Percentiles rank a stretch among this genome's conserved stretches.
Conservation (phyloP, 1,140 invertebrate species). For the Metaphire vulgaris region DNA sequence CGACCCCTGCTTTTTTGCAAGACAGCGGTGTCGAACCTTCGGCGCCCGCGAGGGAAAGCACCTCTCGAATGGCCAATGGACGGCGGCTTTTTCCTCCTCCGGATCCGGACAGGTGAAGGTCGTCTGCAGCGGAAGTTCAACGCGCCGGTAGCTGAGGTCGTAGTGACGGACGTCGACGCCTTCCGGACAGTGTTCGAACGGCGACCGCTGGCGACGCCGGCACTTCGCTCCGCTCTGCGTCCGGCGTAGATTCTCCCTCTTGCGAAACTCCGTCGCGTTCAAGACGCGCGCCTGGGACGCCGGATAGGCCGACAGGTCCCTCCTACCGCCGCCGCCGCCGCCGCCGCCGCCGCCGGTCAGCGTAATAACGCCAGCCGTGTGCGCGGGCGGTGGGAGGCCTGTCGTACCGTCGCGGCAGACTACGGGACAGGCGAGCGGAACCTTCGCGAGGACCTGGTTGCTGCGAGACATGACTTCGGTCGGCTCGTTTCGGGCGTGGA, state of each 20-base stretch:
- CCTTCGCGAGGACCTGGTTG: slow-evolving; percentile 33
- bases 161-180: no score
- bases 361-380: not conserved
- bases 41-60: not conserved
- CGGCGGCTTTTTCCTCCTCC: not conserved
- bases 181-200: no score
- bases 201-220: no score
- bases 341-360: no score
- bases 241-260: not conserved
- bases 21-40: not conserved
- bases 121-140: not conserved
- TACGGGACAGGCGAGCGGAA: not conserved
- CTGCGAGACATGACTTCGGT: slow-evolving; percentile 39
- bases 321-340: not conserved
- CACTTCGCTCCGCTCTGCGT: not conserved
- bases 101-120: not conserved
- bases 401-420: no score
- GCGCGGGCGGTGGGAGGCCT: no score
- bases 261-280: not conserved
- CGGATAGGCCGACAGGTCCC: not conserved
- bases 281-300: not conserved
- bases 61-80: not conserved
- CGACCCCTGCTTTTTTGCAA: not conserved
- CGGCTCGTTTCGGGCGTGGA: slow-evolving; percentile 38
- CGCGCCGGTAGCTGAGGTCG: not conserved